These are phyloP conservation scores for Mus minutoides DNA, from an alignment of 2,797 vertebrate species.

Conservation along the genomic window DNA sequence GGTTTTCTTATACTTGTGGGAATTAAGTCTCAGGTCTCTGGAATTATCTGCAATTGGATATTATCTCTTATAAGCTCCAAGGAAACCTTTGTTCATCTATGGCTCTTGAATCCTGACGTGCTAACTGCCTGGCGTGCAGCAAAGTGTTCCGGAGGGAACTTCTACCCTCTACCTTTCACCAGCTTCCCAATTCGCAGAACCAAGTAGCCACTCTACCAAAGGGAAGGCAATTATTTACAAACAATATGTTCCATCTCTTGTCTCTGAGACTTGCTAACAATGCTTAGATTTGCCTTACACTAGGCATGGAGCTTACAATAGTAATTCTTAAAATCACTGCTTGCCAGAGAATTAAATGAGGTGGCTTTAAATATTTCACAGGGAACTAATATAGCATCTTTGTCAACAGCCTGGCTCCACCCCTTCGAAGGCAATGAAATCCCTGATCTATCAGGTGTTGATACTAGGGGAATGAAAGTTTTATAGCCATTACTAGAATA, in stretches of 20 bases:
- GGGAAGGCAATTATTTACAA: neutral
- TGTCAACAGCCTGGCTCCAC: neutral
- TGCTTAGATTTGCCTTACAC: conserved; percentile 62
- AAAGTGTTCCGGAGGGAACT: neutral
- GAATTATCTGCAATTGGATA: conserved; percentile 32
- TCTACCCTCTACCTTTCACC: neutral
- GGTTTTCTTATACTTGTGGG: conserved; percentile 42
- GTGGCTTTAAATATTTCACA: conserved; percentile 47
- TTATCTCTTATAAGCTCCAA: neutral
- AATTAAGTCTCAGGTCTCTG: conserved; percentile 15
- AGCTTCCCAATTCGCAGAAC: conserved; percentile 38
- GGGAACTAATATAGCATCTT: conserved; percentile 54
- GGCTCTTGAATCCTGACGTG: conserved; percentile 41
- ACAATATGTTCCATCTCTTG: neutral
- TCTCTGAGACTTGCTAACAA: conserved; percentile 57
- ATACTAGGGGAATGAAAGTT: neutral
- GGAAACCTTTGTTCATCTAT: conserved; percentile 27
- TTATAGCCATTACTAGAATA: neutral
- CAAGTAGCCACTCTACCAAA: conserved; percentile 40
- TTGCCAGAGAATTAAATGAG: conserved; percentile 60
- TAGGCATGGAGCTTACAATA: conserved; percentile 58
- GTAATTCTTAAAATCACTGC: conserved; percentile 47
- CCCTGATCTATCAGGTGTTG: neutral
- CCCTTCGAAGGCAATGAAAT: conserved; percentile 26
- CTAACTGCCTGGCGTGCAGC: conserved; percentile 37